A percentile compares a stretch with the other conserved stretches of the same genome.
Conservation (phyloP, 2,113 vertebrate species). For the Porphyrio hochstetteri region DNA sequence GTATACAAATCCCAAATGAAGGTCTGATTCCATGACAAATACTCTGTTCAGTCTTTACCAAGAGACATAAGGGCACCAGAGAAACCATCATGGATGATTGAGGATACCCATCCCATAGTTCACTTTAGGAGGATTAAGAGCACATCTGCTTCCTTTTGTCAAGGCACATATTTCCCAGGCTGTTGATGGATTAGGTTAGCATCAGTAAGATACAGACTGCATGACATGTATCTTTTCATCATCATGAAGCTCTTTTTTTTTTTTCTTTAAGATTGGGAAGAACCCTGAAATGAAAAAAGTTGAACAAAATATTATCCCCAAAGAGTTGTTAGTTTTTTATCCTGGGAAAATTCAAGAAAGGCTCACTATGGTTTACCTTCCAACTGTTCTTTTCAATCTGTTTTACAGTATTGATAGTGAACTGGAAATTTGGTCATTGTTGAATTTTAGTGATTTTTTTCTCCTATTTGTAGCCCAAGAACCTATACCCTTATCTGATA, state of each 20-base stretch:
- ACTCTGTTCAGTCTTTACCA: not conserved
- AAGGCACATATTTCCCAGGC: slow-evolving; percentile 21
- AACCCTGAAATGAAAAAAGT: not conserved
- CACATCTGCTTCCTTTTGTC: slow-evolving; percentile 65
- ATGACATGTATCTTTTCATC: not conserved
- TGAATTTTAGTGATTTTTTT: not conserved
- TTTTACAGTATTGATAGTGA: not conserved
- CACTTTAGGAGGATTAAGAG: slow-evolving; percentile 38
- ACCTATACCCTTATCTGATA: not conserved
- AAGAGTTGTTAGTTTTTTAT: not conserved
- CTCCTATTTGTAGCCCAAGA: not conserved
- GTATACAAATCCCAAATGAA: slow-evolving; percentile 32
- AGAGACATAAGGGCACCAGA: slow-evolving; percentile 54
- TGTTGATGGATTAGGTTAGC: slow-evolving; percentile 48
- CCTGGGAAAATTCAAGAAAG: not conserved
- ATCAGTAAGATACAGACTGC: not conserved
- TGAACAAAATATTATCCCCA: not conserved
- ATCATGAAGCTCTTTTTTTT: not conserved
- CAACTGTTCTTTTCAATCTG: not conserved
- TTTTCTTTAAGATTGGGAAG: not conserved
- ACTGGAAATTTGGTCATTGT: not conserved
- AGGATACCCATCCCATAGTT: slow-evolving; percentile 19
- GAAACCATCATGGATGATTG: slow-evolving; percentile 29
- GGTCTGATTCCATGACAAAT: slow-evolving; percentile 38
- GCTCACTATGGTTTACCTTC: not conserved